Conservation (phyloP, 2,797 vertebrate genomes). For the Sardinella longiceps region DNA sequence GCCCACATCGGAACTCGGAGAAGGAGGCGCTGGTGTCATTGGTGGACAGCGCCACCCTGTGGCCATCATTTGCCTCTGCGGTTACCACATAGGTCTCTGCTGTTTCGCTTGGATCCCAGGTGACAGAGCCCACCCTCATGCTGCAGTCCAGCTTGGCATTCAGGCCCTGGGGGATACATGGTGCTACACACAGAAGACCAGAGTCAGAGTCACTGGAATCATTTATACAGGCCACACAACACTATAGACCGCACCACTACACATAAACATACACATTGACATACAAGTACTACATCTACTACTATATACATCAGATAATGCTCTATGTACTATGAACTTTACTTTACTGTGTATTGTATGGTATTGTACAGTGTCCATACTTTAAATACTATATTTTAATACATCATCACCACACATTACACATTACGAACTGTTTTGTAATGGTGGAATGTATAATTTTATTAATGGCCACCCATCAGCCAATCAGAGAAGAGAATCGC, state of each 20-base stretch:
- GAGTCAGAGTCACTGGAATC: not conserved
- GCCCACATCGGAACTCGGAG: constrained; percentile 74
- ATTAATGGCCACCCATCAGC: too few species aligned
- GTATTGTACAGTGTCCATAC: too few species aligned
- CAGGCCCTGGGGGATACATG: constrained; percentile 72
- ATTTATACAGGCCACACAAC: not conserved
- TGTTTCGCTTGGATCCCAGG: constrained; percentile 66
- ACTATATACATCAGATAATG: too few species aligned
- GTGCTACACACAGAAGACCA: constrained; percentile 61
- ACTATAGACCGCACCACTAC: not conserved
- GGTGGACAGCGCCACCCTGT: constrained; percentile 66
- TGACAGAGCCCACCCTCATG: constrained; percentile 65
- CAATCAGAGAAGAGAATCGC: too few species aligned
- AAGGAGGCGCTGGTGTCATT: constrained; percentile 62
- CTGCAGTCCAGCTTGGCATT: constrained; percentile 66
- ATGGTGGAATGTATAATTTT: too few species aligned
- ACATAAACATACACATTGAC: not conserved
- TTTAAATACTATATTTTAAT: too few species aligned
- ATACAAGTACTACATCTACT: too few species aligned
- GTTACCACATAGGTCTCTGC: constrained; percentile 69
- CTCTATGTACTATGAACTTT: too few species aligned
- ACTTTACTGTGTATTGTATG: too few species aligned
- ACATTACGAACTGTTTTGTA: too few species aligned
- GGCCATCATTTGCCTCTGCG: constrained; percentile 60
- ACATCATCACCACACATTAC: too few species aligned